Conservation (phyloP, 2,888 invertebrate genomes). For the Leptinotarsa peninsularis region DNA sequence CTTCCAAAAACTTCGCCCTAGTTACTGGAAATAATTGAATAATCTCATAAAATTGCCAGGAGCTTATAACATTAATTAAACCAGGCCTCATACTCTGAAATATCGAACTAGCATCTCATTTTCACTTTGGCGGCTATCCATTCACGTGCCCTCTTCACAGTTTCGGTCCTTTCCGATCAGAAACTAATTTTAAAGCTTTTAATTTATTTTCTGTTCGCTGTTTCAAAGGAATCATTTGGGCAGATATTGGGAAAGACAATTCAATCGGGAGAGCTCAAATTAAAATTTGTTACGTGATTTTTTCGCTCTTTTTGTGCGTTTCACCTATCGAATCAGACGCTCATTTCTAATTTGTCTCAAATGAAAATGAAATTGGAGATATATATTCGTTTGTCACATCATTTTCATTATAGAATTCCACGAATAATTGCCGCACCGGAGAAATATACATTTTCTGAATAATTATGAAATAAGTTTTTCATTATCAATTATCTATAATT, state of each 20-base stretch:
- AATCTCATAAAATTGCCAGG: slow-evolving; percentile 14
- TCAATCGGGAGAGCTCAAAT: slow-evolving; percentile 23
- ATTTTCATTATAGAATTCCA: not conserved
- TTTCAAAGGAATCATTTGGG: slow-evolving; percentile 53
- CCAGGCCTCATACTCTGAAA: not conserved
- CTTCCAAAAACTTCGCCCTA: not conserved
- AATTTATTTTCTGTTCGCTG: slow-evolving; percentile 40
- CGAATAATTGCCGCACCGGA: too few relatives aligned
- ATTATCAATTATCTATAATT: too few relatives aligned
- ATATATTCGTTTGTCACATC: not conserved
- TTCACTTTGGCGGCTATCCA: not conserved
- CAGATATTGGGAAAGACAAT: slow-evolving; percentile 48
- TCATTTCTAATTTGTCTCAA: not conserved
- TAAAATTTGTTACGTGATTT: slow-evolving; percentile 14
- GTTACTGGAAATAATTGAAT: slow-evolving; percentile 10
- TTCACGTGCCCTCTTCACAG: slow-evolving; percentile 5
- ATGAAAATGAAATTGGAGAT: not conserved
- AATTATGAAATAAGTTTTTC: too few relatives aligned
- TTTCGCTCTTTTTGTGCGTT: not conserved
- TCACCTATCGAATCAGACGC: not conserved
- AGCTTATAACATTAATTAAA: slow-evolving; percentile 21
- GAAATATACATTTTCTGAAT: too few relatives aligned
- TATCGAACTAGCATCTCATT: slow-evolving; percentile 13
- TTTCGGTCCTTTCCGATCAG: not conserved
- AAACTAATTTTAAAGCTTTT: slow-evolving; percentile 19